A percentile compares a stretch with the other conserved stretches of the same genome.
phyloP scores from a whole-genome alignment of 2,888 invertebrate species.

The Dynastes tityus region DNA sequence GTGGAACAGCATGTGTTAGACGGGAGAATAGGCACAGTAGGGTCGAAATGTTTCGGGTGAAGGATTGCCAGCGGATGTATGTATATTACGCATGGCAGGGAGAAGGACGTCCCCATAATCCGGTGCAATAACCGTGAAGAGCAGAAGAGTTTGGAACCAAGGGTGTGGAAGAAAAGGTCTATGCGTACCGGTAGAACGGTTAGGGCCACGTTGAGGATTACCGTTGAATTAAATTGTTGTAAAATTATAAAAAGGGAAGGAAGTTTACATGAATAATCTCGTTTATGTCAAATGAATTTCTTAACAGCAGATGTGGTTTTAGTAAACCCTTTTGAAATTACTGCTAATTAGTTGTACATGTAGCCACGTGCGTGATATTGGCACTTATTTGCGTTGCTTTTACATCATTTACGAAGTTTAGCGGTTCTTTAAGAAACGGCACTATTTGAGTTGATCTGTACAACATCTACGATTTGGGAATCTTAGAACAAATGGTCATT shows the following conservation, averaged over 20 bases:
- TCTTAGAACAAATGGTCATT: too few relatives aligned
- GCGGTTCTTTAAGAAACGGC: too few relatives aligned
- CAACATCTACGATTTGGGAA: too few relatives aligned
- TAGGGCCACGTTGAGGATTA: conserved; percentile 3
- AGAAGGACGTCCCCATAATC: conserved; percentile 41
- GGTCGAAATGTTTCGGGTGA: conserved; percentile 27
- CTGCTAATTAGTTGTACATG: too few relatives aligned
- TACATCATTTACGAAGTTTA: too few relatives aligned
- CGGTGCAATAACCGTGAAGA: conserved; percentile 40
- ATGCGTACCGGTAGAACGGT: background rate
- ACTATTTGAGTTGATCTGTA: too few relatives aligned
- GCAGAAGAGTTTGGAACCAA: conserved; percentile 25
- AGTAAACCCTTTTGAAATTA: too few relatives aligned
- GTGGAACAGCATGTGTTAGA: conserved; percentile 1
- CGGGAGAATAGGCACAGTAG: conserved; percentile 15
- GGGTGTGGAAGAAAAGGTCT: conserved; percentile 25
- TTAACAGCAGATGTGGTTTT: too few relatives aligned
- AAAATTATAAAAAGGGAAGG: conserved; percentile 26
- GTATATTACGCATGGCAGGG: conserved; percentile 34
- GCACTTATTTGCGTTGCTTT: too few relatives aligned
- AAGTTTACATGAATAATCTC: conserved; percentile 3
- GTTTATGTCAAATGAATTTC: conserved; percentile 6
- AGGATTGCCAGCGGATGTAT: conserved; percentile 15
- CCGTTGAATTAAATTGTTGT: conserved; percentile 36
- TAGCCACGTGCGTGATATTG: too few relatives aligned